Evolutionary conservation across 2,113 vertebrate genomes (phyloP).

Genomic region (Hypanus sabinus): DNA sequence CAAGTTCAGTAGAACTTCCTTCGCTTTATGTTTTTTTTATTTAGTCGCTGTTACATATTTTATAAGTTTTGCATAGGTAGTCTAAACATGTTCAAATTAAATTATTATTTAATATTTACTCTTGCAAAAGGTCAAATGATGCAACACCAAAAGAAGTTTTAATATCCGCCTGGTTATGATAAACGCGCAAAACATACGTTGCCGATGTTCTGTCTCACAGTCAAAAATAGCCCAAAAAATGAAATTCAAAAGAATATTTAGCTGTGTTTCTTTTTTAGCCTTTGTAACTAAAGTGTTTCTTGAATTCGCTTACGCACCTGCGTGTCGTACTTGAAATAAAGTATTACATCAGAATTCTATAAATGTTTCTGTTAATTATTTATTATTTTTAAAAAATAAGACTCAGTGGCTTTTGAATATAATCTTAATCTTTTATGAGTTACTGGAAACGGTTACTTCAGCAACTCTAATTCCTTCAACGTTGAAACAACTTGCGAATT

Average conservation of each 20-base stretch:
- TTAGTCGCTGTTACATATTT: too few species aligned
- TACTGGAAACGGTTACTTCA: not conserved
- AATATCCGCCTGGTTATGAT: not conserved
- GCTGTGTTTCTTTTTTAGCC: not conserved
- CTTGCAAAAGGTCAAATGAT: not conserved
- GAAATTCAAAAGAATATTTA: constrained; percentile 8
- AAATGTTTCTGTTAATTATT: not conserved
- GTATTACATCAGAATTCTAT: not conserved
- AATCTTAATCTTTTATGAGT: not conserved
- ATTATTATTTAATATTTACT: not conserved
- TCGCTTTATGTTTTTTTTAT: not conserved
- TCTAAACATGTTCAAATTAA: not conserved
- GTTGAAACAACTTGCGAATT: not conserved
- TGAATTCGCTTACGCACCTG: not conserved
- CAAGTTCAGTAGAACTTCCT: not conserved
- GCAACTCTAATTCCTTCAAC: not conserved
- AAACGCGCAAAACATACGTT: not conserved
- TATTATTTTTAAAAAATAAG: not conserved
- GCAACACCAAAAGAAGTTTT: not conserved
- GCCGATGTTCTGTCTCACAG: not conserved
- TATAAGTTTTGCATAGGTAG: not conserved
- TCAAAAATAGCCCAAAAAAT: not conserved
- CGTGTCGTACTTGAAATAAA: not conserved
- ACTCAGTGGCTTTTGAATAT: not conserved
- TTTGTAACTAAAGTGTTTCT: not conserved